phyloP scores from a whole-genome alignment of 2,888 invertebrate species.

The Hyppa rectilinea region DNA sequence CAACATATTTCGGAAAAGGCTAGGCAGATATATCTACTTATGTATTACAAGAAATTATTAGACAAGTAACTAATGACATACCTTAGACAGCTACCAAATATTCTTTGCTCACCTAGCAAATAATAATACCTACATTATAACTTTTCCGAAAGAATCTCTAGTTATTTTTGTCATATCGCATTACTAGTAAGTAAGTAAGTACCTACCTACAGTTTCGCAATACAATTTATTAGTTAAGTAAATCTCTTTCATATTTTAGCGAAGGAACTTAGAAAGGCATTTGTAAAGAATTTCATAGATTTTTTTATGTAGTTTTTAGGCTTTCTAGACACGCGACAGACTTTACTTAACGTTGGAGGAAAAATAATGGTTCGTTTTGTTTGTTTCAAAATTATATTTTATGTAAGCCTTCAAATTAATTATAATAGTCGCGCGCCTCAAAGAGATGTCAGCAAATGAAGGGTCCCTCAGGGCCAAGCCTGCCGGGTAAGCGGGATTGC shows the following conservation, averaged over 20 bases:
- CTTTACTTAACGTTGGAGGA: constrained; percentile 49
- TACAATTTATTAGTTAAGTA: constrained; percentile 29
- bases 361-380: constrained; percentile 36
- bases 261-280: constrained; percentile 37
- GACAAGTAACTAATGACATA: too few species aligned
- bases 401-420: constrained; percentile 21
- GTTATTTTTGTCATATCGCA: not conserved
- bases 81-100: too few species aligned
- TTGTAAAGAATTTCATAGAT: constrained; percentile 39
- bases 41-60: too few species aligned
- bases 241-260: constrained; percentile 32
- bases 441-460: too few species aligned
- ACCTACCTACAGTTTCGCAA: not conserved
- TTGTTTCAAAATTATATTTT: constrained; percentile 30
- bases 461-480: too few species aligned
- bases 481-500: too few species aligned
- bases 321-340: constrained; percentile 58
- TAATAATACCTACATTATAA: not conserved
- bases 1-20: too few species aligned
- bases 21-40: too few species aligned
- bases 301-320: constrained; percentile 39
- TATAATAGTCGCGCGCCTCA: too few species aligned
- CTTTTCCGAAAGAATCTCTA: not conserved
- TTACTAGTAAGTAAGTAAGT: not conserved
- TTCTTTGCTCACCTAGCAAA: too few species aligned